These are phyloP conservation scores for Disparrhopalites patrizii DNA, from an alignment of 2,888 invertebrate species.

Conservation along the genomic window DNA sequence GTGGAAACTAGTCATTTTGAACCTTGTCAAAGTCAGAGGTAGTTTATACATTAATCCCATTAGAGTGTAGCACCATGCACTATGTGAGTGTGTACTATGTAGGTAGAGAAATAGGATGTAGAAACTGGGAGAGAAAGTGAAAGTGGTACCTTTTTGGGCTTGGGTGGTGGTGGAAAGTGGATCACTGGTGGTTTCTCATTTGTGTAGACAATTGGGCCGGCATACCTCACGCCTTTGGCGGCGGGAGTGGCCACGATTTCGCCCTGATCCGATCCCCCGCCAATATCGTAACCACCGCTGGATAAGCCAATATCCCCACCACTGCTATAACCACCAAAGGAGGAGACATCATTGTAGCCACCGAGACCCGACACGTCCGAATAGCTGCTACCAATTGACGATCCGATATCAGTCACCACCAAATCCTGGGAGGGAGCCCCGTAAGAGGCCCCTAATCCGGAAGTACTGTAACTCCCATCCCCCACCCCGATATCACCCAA, in stretches of 20 bases:
- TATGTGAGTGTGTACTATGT: no score
- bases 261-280: not conserved
- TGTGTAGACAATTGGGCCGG: slow-evolving; percentile 48
- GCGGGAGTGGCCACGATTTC: slow-evolving; percentile 23
- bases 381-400: not conserved
- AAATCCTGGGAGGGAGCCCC: slow-evolving; percentile 19
- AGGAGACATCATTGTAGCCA: slow-evolving; percentile 2
- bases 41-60: no score
- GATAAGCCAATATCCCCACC: not conserved
- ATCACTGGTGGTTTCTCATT: slow-evolving; percentile 48
- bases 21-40: no score
- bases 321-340: not conserved
- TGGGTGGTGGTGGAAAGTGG: slow-evolving; percentile 48
- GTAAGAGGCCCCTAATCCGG: not conserved
- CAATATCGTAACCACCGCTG: slow-evolving; percentile 13
- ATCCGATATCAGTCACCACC: not conserved
- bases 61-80: no score
- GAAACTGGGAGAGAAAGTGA: no score
- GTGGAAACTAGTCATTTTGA: no score
- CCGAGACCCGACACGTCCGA: not conserved
- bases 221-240: slow-evolving; percentile 43
- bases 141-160: slow-evolving; percentile 34
- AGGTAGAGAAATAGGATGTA: no score
- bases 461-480: slow-evolving; percentile 5
- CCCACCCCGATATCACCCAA: slow-evolving; percentile 16